Evolutionary conservation across 2,888 invertebrate genomes (phyloP).

Genomic region (Oscheius sp.): DNA sequence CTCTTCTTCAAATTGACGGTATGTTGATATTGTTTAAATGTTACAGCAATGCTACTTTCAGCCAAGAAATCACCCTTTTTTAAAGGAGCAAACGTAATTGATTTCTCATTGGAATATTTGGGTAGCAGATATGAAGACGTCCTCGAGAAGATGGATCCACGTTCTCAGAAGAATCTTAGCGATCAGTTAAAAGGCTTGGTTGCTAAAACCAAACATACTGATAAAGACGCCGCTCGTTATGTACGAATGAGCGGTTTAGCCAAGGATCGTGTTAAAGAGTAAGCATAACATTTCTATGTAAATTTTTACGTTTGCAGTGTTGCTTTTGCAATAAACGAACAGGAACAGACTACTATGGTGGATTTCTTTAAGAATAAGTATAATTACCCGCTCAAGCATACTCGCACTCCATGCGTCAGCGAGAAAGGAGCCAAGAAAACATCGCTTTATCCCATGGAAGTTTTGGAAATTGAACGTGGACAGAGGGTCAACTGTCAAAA

Average conservation of each 20-base stretch:
- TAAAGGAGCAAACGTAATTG: background rate
- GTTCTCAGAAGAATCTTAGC: background rate
- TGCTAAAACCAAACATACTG: conserved; percentile 30
- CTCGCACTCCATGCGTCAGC: background rate
- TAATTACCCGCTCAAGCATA: conserved; percentile 4
- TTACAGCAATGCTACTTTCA: background rate
- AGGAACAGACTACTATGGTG: background rate
- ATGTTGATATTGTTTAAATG: background rate
- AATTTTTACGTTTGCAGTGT: conserved; percentile 6
- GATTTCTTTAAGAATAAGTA: conserved; percentile 26
- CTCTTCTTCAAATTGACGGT: conserved; percentile 42
- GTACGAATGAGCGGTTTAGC: conserved; percentile 29
- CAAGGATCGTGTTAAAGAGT: conserved; percentile 21
- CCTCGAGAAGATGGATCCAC: background rate
- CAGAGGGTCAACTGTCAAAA: conserved; percentile 40
- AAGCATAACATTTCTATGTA: background rate
- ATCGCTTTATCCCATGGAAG: conserved; percentile 38
- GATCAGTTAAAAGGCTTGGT: conserved; percentile 31
- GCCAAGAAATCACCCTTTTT: conserved; percentile 38
- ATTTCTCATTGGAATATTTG: conserved; percentile 3
- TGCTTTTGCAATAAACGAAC: conserved; percentile 10
- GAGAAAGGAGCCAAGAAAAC: background rate
- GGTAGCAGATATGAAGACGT: background rate
- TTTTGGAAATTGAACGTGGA: conserved; percentile 36
- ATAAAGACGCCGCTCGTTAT: conserved; percentile 6